Base-by-base conservation (phyloP, 1,140 invertebrate species). In the Magallana angulata region DNA sequence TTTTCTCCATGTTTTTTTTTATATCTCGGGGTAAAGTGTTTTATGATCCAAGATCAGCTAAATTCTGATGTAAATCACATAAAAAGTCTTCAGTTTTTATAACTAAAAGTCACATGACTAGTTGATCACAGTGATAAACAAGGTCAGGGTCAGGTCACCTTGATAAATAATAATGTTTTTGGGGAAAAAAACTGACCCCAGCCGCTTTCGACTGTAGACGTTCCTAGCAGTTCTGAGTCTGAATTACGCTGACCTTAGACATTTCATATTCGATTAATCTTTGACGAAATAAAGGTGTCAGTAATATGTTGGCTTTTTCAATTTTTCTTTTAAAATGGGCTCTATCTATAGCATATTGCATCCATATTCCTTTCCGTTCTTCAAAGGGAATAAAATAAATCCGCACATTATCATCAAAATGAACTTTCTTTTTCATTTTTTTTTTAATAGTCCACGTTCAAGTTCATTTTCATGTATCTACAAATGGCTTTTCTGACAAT, bases 261-360 rank as follows among this genome's bases (percentile, higher is more conserved):
- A 84, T 84, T 59, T 84, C 18, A 7, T 60, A 24, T 18, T 84
- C 57, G 24, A 6, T 84, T 84, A 84, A 8, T 84, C 60, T 84
- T 60, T 14, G 14, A 84, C 59, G 82, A 60, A 84, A 59, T n/a
- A 24, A 24, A 8, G 58, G 18, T 84, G 82, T 60, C 58, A 84
- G 60, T 18, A 84, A 60, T 24, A 36, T 84, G 12, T 84, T 58
- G 6, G 57, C 82, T 84, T 84, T 57, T 5, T 84, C 82, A 60
- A 84, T 84, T 84, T 30, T 18, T 36, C 82, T 84, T 60, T 30
- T 84, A 84, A 84, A 84, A 84, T 84, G 82, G 11, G 82, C 82
- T 59, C 82, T 84, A 59, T 84, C 82, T 18, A 84, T 24, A 24
- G 82, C 82, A 84, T 84, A 60, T 24, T 84, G 82, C 58, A 84